Conservation (phyloP, 2,888 invertebrate genomes). For the Anagyrus pseudococci region DNA sequence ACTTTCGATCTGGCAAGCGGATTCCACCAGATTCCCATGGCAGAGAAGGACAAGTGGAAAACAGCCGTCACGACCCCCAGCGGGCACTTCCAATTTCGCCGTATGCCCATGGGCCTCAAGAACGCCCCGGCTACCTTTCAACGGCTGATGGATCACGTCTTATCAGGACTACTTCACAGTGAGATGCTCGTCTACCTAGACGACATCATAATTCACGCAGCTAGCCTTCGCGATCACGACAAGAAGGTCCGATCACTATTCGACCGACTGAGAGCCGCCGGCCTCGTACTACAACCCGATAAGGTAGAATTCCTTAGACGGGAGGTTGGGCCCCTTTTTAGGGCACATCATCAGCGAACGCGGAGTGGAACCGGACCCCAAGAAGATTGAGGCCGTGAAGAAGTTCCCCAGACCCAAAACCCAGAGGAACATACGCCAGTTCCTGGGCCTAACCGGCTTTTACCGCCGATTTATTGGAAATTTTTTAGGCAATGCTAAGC, state of each 20-base stretch:
- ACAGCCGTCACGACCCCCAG: slow-evolving; percentile 44
- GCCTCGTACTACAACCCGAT: slow-evolving; percentile 45
- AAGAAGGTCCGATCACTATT: slow-evolving; percentile 40
- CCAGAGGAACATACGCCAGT: slow-evolving; percentile 11
- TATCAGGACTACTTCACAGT: slow-evolving; percentile 40
- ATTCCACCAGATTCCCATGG: slow-evolving; percentile 39
- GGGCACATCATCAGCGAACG: slow-evolving; percentile 18
- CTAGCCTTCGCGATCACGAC: slow-evolving; percentile 42
- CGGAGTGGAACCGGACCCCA: slow-evolving; percentile 23
- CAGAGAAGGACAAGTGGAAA: slow-evolving; percentile 23
- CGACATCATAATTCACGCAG: slow-evolving; percentile 46
- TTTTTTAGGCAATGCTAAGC: not conserved
- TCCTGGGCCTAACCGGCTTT: slow-evolving; percentile 17
- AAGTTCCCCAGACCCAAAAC: slow-evolving; percentile 19
- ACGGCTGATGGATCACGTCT: slow-evolving; percentile 40
- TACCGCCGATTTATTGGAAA: slow-evolving; percentile 7
- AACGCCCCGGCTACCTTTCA: slow-evolving; percentile 40
- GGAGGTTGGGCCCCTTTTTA: slow-evolving; percentile 8
- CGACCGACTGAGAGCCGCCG: slow-evolving; percentile 38
- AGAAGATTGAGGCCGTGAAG: slow-evolving; percentile 20
- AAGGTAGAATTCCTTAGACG: slow-evolving; percentile 40
- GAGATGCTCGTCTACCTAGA: slow-evolving; percentile 44
- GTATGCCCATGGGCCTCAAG: slow-evolving; percentile 46
- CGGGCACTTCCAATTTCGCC: slow-evolving; percentile 45
- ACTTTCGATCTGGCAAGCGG: slow-evolving; percentile 40